Evolutionary conservation across 1,140 invertebrate species (phyloP).

Genomic region (Zaprionus gabonicus): DNA sequence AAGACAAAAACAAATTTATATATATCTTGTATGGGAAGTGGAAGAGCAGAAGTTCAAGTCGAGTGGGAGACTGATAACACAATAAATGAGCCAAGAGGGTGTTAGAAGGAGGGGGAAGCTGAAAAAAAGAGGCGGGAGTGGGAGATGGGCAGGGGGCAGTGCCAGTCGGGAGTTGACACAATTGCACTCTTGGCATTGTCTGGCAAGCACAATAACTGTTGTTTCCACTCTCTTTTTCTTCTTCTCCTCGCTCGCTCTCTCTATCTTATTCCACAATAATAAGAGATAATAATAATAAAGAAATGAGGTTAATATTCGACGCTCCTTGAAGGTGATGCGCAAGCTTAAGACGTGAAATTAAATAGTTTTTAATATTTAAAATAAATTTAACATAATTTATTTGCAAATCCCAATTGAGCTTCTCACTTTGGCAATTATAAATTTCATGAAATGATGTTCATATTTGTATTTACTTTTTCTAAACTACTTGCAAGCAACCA

Average conservation of each 20-base stretch:
- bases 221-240: constrained; percentile 23
- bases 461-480: background rate
- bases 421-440: background rate
- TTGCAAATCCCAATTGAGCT: background rate
- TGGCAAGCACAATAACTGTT: constrained; percentile 62
- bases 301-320: constrained; percentile 7
- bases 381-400: background rate
- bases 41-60: constrained; percentile 50
- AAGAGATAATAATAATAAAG: constrained; percentile 15
- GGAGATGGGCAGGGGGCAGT: background rate
- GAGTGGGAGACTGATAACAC: constrained; percentile 64
- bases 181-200: constrained; percentile 68
- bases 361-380: background rate
- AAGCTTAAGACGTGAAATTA: background rate
- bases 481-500: background rate
- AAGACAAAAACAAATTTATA: background rate
- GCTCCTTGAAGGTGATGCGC: background rate
- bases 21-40: constrained; percentile 11
- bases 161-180: constrained; percentile 41
- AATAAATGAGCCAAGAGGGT: constrained; percentile 1
- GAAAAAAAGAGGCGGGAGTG: background rate
- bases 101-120: background rate
- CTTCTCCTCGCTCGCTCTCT: background rate
- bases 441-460: background rate
- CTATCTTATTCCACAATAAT: constrained; percentile 1